Base-by-base conservation (phyloP, 1,140 invertebrate genomes). In the Papilio xuthus region DNA sequence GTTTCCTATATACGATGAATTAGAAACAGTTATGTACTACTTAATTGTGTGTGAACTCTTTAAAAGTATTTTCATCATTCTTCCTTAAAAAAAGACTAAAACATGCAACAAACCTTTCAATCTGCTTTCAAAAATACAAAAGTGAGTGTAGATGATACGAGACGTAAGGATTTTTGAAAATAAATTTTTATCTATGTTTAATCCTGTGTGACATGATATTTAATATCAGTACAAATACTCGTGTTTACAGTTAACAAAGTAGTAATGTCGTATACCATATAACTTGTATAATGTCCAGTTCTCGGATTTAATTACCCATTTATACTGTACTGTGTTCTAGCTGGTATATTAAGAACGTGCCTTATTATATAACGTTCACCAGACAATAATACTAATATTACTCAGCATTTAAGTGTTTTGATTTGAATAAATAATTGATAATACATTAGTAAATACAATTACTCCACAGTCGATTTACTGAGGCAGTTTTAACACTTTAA, bases 301-400 rank as follows among this genome's bases (percentile, higher is more conserved):
- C 42, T 73, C 71, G 47, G 42, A 73, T 73, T 73, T 73, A 73
- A 73, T 73, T 47, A 73, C 41, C 4, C 41, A 26, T 4, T 73
- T 73, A 73, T 73, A 23, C 18, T 73, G 13, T 15, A 73, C 47
- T 73, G 28, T 60, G 23, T 26, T 67, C 26, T 67, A 67, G 60
- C 60, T 67, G 26, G 60, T 28, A 67, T 26, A 28, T 12, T 67
- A 2, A 67, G 60, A 28, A 28, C 3, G 15, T 13, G 12, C 4
- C 15, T 0, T 32, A 26, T 71, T 71, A 42, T 37, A 20, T 37
- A 71, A 41, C 69, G 32, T 42, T 41, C 60, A 28, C 3, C 13
- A 67, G 4, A 28, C 26, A 28, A 67, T 28, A 67, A 67, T 63
- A 28, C 60, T 26, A 28, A 63, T 63, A 63, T 67, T 28, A 60